Conservation (phyloP, 1,140 invertebrate species). For the Amyelois transitella region DNA sequence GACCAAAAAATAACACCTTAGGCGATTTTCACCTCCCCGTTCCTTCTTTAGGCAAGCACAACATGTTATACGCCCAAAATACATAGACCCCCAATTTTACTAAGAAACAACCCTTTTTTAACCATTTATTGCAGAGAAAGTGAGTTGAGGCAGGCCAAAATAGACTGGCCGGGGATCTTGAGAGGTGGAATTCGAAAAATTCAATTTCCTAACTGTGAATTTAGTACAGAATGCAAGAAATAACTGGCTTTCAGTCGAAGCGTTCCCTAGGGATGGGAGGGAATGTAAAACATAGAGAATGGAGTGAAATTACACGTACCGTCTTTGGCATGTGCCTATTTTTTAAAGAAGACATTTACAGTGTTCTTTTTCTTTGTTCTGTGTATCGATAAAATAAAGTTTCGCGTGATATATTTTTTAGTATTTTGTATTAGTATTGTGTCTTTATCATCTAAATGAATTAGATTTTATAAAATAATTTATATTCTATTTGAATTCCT, state of each 20-base stretch:
- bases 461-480: too few relatives aligned
- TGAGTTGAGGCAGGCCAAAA: slow-evolving; percentile 16
- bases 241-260: slow-evolving; percentile 44
- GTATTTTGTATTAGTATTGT: too few relatives aligned
- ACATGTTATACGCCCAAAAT: slow-evolving; percentile 24
- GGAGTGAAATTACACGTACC: slow-evolving; percentile 47
- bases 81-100: neutral
- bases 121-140: neutral
- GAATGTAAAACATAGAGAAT: slow-evolving; percentile 59
- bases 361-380: too few relatives aligned
- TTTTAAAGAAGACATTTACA: slow-evolving; percentile 10
- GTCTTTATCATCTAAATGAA: too few relatives aligned
- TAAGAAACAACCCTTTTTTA: neutral
- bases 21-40: slow-evolving; percentile 23
- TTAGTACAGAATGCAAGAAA: slow-evolving; percentile 62
- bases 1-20: slow-evolving; percentile 17
- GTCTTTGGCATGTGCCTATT: slow-evolving; percentile 21
- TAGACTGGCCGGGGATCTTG: slow-evolving; percentile 25
- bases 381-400: too few relatives aligned
- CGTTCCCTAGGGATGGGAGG: slow-evolving; percentile 36
- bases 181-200: slow-evolving; percentile 60
- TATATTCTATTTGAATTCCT: too few relatives aligned
- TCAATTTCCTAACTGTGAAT: slow-evolving; percentile 64
- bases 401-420: too few relatives aligned
- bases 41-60: slow-evolving; percentile 20